Conservation (phyloP, 2,888 invertebrate species). For the Ornithoptera alexandrae region DNA sequence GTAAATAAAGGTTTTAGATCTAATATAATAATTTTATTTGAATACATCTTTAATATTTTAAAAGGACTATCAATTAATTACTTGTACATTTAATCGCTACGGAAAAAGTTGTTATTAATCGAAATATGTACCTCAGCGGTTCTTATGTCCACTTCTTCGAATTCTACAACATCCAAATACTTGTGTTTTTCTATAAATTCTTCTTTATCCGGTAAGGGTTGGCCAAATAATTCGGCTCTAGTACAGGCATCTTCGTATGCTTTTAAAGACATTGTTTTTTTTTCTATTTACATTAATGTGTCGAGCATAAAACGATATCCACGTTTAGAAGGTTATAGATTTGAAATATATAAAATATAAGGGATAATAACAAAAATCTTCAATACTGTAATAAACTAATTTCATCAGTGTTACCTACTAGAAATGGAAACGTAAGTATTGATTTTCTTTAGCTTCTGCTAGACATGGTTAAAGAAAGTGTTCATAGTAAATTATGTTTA, state of each 20-base stretch:
- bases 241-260: constrained; percentile 89
- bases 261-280: constrained; percentile 77
- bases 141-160: constrained; percentile 74
- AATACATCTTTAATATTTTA: no score
- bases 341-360: constrained; percentile 25
- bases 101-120: neutral
- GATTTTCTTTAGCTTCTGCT: constrained; percentile 32
- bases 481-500: no score
- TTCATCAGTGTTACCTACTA: constrained; percentile 33
- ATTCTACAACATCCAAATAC: constrained; percentile 75
- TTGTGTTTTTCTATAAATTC: constrained; percentile 82
- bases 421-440: constrained; percentile 33
- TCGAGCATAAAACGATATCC: no score
- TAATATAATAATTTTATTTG: no score
- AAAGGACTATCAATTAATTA: neutral
- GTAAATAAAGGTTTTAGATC: no score
- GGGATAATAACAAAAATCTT: constrained; percentile 27
- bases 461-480: no score
- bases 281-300: constrained; percentile 7
- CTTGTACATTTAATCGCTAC: neutral
- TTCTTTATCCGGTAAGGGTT: constrained; percentile 83
- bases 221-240: constrained; percentile 87
- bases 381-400: constrained; percentile 24
- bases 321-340: neutral
- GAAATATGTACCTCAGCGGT: constrained; percentile 57